Evolutionary conservation across 2,888 invertebrate species (phyloP), one percentile per base, ranked within the genome.

Genomic region (Mythimna pallens): DNA sequence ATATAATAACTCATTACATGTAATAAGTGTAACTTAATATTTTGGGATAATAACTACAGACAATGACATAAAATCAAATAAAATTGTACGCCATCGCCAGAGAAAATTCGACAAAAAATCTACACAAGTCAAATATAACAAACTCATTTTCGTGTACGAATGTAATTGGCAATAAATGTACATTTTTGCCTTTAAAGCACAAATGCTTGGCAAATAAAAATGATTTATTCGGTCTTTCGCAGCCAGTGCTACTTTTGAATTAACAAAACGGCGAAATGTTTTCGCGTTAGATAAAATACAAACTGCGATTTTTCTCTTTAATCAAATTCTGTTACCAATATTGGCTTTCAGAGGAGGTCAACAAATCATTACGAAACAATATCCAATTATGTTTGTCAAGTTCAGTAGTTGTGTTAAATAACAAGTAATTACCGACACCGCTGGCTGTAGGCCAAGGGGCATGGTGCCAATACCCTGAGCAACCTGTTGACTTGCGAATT

Each of bases 401-500:
- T 86, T 78, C 82, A 86, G 87, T 90, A 91, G 91, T 90, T 91
- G 89, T 82, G 86, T 85, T 87, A 87, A 89, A 88, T 87, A 89
- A 86, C 87, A 88, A 86, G 88, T 91, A 90, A 92, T 93, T 93
- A 92, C 85, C 77, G 84, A 75, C 81, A 77, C 43, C 47, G 76
- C 89, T 95, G 95, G 95, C 94, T 82, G 73, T 75, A 78, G 86
- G 91, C 95, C 95, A 95, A 90, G 82, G 85, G 94, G 93, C 92
- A 89, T 88, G 76, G 83, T 90, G 94, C 94, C 94, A 94, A 92
- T 90, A 85, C 87, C 85, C 86, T 86, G 78, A 70, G 30, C 78
- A 84, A 94, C 94, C 93, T 95, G 95, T 95, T 95, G 95, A 92
- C 84, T 90, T 90, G 89, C 78, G 78, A 70, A 83, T 83, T 67